These are phyloP conservation scores for Beris chalybata DNA, from an alignment of 2,888 invertebrate species.

Conservation along the genomic window DNA sequence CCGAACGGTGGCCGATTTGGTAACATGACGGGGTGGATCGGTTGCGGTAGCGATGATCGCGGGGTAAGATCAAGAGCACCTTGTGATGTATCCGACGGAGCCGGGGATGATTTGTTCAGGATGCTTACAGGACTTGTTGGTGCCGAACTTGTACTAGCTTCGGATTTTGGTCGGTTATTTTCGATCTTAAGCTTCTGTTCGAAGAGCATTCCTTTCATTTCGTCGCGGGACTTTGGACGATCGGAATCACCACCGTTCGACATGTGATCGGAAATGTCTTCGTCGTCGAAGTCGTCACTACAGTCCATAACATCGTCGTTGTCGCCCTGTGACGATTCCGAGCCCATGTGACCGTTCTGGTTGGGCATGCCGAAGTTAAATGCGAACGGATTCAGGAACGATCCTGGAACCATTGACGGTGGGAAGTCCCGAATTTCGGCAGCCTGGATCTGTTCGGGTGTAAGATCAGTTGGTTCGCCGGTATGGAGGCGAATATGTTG, in stretches of 20 bases:
- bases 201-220: constrained; percentile 53
- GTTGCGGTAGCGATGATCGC: constrained; percentile 48
- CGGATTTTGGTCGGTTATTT: constrained; percentile 46
- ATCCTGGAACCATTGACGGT: constrained; percentile 58
- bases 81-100: constrained; percentile 58
- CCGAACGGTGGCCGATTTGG: constrained; percentile 52
- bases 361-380: constrained; percentile 53
- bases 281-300: constrained; percentile 54
- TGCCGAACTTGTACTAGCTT: constrained; percentile 47
- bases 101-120: constrained; percentile 51
- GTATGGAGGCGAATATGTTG: constrained; percentile 95
- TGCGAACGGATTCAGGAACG: constrained; percentile 56
- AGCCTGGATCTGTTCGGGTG: constrained; percentile 84
- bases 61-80: constrained; percentile 65
- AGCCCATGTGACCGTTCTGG: constrained; percentile 50
- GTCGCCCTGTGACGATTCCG: constrained; percentile 55
- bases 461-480: constrained; percentile 82
- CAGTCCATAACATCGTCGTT: constrained; percentile 56
- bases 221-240: constrained; percentile 52
- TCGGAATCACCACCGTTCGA: constrained; percentile 52
- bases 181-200: constrained; percentile 55
- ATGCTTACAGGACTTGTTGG: constrained; percentile 49
- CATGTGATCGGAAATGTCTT: constrained; percentile 51
- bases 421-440: constrained; percentile 81
- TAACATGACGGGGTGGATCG: constrained; percentile 41